These are phyloP conservation scores for Arbacia lixula DNA, from an alignment of 53 echinoderm and acorn worm genomes.

Conservation along the genomic window DNA sequence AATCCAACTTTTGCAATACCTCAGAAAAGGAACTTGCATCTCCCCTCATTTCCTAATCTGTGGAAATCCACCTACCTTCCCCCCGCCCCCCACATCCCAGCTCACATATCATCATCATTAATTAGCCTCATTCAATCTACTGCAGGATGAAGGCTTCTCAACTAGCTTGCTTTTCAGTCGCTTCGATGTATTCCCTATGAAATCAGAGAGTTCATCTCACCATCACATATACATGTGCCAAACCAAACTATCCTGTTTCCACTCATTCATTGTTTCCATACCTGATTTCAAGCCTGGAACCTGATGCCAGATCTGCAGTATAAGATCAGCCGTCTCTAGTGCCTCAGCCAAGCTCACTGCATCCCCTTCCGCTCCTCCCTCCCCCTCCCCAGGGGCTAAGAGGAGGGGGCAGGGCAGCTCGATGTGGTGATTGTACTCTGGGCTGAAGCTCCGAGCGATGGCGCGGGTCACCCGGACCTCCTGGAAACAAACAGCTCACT, in stretches of 20 bases:
- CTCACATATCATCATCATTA: too few species aligned
- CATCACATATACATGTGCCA: background rate
- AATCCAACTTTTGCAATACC: too few species aligned
- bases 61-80: too few species aligned
- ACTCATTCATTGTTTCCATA: conserved; percentile 19
- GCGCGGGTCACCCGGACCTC: conserved; percentile 83
- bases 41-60: too few species aligned
- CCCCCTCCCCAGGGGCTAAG: conserved; percentile 6
- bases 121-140: too few species aligned
- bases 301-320: conserved; percentile 93
- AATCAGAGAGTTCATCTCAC: background rate
- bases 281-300: conserved; percentile 85
- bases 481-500: conserved; percentile 36
- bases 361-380: conserved; percentile 54
- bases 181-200: too few species aligned
- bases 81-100: too few species aligned
- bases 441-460: conserved; percentile 87
- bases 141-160: too few species aligned
- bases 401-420: conserved; percentile 92
- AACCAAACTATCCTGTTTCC: background rate
- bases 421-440: conserved; percentile 90
- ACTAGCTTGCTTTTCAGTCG: too few species aligned
- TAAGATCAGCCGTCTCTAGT: conserved; percentile 86
- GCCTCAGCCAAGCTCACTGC: conserved; percentile 83
- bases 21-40: too few species aligned